These are phyloP conservation scores for Eupristina koningsbergeri DNA, from an alignment of 1,140 invertebrate species.

Conservation along the genomic window DNA sequence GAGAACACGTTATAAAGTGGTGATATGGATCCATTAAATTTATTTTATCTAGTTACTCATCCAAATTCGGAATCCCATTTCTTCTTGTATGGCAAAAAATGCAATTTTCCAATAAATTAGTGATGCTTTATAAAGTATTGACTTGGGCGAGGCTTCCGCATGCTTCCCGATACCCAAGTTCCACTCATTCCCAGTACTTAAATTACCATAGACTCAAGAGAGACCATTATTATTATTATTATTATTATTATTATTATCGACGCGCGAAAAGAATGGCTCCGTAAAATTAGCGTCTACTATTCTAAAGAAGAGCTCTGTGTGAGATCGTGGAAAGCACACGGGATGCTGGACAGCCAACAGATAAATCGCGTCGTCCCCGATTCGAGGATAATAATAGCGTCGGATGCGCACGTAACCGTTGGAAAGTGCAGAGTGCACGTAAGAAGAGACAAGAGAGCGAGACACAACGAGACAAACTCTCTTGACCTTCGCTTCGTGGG, in stretches of 20 bases:
- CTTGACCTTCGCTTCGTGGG: slow-evolving; percentile 51
- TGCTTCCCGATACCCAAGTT: background rate
- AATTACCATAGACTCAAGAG: background rate
- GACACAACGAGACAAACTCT: background rate
- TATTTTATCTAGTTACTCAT: too few relatives aligned
- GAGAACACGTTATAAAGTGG: background rate
- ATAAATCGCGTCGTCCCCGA: background rate
- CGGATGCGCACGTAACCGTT: background rate
- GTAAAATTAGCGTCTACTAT: slow-evolving; percentile 5
- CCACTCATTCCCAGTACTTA: background rate
- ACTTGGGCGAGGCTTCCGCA: background rate
- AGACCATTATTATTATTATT: slow-evolving; percentile 16
- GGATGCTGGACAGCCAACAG: background rate
- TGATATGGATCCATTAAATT: background rate
- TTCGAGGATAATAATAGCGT: slow-evolving; percentile 19
- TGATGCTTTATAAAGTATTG: background rate
- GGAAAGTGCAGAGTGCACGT: slow-evolving; percentile 1
- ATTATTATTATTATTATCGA: too few relatives aligned
- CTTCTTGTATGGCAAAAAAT: background rate
- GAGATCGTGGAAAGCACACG: background rate
- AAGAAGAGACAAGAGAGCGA: slow-evolving; percentile 22
- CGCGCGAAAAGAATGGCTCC: background rate
- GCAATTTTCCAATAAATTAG: background rate
- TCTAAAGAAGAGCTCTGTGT: background rate
- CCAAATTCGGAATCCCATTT: too few relatives aligned